Conservation (phyloP, 2,113 vertebrate genomes). For the Barbus barbus region DNA sequence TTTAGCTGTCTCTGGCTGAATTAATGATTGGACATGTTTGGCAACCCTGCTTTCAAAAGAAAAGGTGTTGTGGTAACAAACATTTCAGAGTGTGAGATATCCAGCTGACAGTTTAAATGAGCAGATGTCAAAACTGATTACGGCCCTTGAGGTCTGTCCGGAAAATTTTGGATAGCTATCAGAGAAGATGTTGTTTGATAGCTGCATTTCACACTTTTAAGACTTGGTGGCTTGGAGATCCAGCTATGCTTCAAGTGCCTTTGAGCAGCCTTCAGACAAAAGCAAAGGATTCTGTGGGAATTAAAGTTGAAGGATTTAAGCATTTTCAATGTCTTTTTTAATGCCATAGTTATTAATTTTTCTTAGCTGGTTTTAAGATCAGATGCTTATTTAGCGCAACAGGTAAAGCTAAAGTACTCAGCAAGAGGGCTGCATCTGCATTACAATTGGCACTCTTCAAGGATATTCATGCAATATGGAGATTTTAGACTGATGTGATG, state of each 20-base stretch:
- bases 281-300: not conserved
- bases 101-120: slow-evolving; percentile 62
- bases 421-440: not conserved
- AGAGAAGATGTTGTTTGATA: slow-evolving; percentile 34
- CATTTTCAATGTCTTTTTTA: not conserved
- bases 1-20: slow-evolving; percentile 45
- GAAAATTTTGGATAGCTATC: slow-evolving; percentile 31
- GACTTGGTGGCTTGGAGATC: slow-evolving; percentile 28
- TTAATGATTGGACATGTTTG: slow-evolving; percentile 45
- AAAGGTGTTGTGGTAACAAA: slow-evolving; percentile 53
- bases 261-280: slow-evolving; percentile 29
- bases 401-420: not conserved
- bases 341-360: not conserved
- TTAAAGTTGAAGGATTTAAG: slow-evolving; percentile 8
- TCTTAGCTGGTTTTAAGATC: not conserved
- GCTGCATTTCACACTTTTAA: slow-evolving; percentile 34
- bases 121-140: slow-evolving; percentile 65
- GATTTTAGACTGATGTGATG: not conserved
- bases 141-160: slow-evolving; percentile 54
- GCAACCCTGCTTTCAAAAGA: slow-evolving; percentile 25
- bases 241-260: slow-evolving; percentile 26
- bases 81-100: slow-evolving; percentile 51
- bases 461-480: not conserved
- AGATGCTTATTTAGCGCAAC: not conserved
- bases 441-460: not conserved